These are phyloP conservation scores for Talpa occidentalis DNA, from an alignment of 2,113 vertebrate species.

Conservation along the genomic window DNA sequence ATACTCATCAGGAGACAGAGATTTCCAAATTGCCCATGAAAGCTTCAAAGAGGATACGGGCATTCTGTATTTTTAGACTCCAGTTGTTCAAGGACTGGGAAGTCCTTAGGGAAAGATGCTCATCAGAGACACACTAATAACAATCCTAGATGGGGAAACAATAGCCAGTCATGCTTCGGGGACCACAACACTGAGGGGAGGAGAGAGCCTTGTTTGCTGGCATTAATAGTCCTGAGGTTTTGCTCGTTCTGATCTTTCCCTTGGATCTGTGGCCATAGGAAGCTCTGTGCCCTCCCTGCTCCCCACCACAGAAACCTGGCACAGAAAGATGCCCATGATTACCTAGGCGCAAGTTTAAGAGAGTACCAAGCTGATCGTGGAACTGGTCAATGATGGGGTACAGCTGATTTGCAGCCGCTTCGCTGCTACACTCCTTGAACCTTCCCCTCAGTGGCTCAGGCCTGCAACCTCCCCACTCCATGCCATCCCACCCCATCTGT, in stretches of 20 bases:
- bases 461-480: neutral
- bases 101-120: constrained; percentile 43
- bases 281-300: neutral
- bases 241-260: neutral
- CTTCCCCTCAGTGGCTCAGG: neutral
- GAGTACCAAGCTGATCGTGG: neutral
- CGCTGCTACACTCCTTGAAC: neutral
- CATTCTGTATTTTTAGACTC: constrained; percentile 48
- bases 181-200: neutral
- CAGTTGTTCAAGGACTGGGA: constrained; percentile 28
- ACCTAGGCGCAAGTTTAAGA: neutral
- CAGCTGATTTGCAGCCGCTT: neutral
- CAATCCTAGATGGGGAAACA: neutral
- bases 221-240: neutral
- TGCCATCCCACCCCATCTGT: neutral
- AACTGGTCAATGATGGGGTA: neutral
- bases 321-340: neutral
- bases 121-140: constrained; percentile 33
- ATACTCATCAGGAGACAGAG: constrained; percentile 25
- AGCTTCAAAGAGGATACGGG: neutral
- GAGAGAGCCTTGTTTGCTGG: neutral
- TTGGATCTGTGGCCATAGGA: neutral
- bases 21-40: constrained; percentile 4
- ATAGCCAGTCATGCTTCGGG: neutral
- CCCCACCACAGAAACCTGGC: neutral